Evolutionary conservation across 2,113 vertebrate genomes (phyloP), one percentile per base, ranked within the genome.

Genomic region (Mormyrus lacerda): DNA sequence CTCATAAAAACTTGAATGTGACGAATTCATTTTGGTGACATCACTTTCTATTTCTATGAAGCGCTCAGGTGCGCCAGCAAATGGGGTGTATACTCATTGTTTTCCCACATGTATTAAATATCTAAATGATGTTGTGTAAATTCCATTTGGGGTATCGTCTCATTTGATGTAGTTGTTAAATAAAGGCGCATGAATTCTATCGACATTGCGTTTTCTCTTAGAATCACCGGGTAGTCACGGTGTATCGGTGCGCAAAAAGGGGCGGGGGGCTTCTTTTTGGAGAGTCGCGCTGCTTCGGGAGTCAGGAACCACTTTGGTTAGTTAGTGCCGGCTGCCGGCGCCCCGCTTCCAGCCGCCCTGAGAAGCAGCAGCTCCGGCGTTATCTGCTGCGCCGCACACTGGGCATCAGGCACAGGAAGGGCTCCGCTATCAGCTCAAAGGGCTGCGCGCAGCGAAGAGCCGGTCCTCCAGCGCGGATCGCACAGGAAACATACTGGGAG

Each of bases 271-370:
- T 82, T 15, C 15, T 82, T 15, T 17, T 84, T 45, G 79, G 15
- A 45, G 31, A 79, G 31, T 45, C 58, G 53, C 27, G 35, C 65
- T 88, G 31, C 31, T 24, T 44, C n/a, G 45, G 42, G 82, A 45
- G 7, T 8, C 17, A 44, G 24, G 21, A 24, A 47, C 44, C 8
- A 48, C 13, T 65, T 42, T 4, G 48, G 27, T 51, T 55, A 89
- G 88, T 90, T 65, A 45, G 53, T n/a, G 86, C 79, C 13, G 61
- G 88, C 89, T 88, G 90, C 87, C 90, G 55, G 88, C 69, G 88
- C n/a, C 88, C 89, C 48, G 27, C 91, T 93, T 93, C 92, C 92
- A 91, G 92, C 90, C 87, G 91, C 91, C 91, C 91, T 90, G 85
- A 55, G 39, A 76, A 51, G 48, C 55, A 47, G 79, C 90, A 89